A percentile compares a stretch with the other conserved stretches of the same genome.
Conservation (phyloP, 2,888 invertebrate genomes). For the Caenorhabditis virilis region DNA sequence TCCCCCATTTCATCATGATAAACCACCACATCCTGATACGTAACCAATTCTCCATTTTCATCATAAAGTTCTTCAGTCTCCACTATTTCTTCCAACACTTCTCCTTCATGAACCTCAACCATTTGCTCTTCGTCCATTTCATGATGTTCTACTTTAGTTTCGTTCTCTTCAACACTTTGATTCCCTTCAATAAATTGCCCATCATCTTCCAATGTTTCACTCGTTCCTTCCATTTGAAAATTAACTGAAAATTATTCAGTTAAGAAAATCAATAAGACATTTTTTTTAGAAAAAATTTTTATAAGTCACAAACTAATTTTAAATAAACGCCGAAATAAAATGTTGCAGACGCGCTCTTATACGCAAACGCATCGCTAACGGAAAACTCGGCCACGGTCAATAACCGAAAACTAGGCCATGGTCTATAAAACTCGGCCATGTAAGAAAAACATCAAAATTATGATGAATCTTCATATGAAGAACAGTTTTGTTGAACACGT, state of each 20-base stretch:
- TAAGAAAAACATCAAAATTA: too few relatives aligned
- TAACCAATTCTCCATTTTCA: constrained; percentile 6
- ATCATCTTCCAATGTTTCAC: background rate
- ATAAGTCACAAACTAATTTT: background rate
- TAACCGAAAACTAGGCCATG: too few relatives aligned
- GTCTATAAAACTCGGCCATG: constrained; percentile 9
- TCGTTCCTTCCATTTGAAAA: background rate
- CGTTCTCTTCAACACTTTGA: background rate
- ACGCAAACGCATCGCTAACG: constrained; percentile 2
- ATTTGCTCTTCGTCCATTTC: constrained; percentile 3
- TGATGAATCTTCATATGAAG: too few relatives aligned
- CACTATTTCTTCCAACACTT: background rate
- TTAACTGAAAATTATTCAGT: background rate
- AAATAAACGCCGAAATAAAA: background rate
- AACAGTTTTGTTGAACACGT: too few relatives aligned
- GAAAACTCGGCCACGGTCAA: background rate
- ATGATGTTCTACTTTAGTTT: background rate
- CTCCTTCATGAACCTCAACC: background rate
- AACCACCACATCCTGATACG: constrained; percentile 2
- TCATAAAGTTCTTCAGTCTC: constrained; percentile 3
- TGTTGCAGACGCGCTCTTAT: constrained; percentile 31
- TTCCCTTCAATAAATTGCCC: background rate
- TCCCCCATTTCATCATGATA: background rate
- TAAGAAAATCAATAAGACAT: background rate
- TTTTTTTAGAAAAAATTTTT: background rate